Conservation (phyloP, 2,113 vertebrate genomes). For the chimpanzee (Pan troglodytes) region DNA sequence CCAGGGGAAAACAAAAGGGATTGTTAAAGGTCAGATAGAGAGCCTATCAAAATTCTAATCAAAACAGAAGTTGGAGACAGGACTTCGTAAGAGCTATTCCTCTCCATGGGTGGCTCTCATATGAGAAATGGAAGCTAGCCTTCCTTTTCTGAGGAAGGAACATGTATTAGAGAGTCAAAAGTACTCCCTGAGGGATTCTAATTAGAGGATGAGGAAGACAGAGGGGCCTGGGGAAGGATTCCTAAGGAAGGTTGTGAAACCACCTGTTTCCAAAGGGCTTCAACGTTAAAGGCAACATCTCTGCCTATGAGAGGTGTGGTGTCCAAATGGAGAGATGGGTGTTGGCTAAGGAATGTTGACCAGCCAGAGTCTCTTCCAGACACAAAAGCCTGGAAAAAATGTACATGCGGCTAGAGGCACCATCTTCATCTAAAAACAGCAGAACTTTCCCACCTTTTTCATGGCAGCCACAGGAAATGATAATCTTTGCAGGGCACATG, state of each 20-base stretch:
- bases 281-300: background rate
- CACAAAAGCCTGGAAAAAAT: background rate
- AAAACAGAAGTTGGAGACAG: background rate
- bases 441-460: background rate
- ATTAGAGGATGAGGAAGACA: background rate
- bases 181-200: background rate
- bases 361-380: background rate
- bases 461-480: background rate
- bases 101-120: background rate
- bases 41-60: background rate
- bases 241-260: background rate
- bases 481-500: background rate
- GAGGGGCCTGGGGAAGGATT: background rate
- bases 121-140: background rate
- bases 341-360: too few species aligned
- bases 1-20: background rate
- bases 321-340: background rate
- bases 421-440: background rate
- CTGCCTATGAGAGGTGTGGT: background rate
- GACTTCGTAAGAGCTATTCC: background rate
- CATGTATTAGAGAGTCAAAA: background rate
- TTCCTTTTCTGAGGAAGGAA: background rate
- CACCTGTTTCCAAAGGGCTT: background rate
- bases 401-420: background rate
- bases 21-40: constrained; percentile 12